phyloP scores from a whole-genome alignment of 2,888 invertebrate genomes.

The Papilio gigon region DNA sequence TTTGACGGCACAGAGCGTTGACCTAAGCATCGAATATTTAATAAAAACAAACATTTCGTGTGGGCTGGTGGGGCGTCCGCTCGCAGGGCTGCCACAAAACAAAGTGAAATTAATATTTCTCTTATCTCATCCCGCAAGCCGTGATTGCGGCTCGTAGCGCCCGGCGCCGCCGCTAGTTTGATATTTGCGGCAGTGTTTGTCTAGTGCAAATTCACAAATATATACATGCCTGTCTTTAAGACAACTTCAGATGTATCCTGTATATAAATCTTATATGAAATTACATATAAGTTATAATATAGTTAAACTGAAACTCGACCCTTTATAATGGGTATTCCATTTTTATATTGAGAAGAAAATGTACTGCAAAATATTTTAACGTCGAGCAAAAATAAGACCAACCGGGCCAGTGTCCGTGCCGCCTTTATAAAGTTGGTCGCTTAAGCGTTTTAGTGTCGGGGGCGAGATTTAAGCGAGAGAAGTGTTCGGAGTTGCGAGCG shows the following conservation, averaged over 20 bases:
- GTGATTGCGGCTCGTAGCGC: conserved; percentile 48
- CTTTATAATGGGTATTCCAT: background rate
- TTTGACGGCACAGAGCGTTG: conserved; percentile 29
- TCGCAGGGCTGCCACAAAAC: conserved; percentile 38
- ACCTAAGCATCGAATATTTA: conserved; percentile 37
- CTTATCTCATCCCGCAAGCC: conserved; percentile 45
- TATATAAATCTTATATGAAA: background rate
- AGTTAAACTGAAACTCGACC: background rate
- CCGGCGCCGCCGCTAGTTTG: conserved; percentile 31
- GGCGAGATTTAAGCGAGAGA: conserved; percentile 35
- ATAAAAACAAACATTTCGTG: conserved; percentile 36
- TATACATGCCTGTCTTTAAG: background rate
- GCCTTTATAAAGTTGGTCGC: conserved; percentile 40
- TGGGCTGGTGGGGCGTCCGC: conserved; percentile 20
- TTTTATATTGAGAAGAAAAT: conserved; percentile 6
- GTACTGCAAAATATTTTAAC: conserved; percentile 28
- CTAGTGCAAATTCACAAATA: conserved; percentile 4
- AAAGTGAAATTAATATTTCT: conserved; percentile 50
- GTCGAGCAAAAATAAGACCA: conserved; percentile 32
- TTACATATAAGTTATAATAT: background rate
- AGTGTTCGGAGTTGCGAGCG: conserved; percentile 31
- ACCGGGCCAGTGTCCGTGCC: conserved; percentile 25
- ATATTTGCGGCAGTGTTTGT: conserved; percentile 29
- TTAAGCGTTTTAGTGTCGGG: conserved; percentile 40
- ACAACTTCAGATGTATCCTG: background rate